Evolutionary conservation across 1,140 invertebrate species (phyloP), one percentile per base, ranked within the genome.

Genomic region (Diachasmimorpha longicaudata): DNA sequence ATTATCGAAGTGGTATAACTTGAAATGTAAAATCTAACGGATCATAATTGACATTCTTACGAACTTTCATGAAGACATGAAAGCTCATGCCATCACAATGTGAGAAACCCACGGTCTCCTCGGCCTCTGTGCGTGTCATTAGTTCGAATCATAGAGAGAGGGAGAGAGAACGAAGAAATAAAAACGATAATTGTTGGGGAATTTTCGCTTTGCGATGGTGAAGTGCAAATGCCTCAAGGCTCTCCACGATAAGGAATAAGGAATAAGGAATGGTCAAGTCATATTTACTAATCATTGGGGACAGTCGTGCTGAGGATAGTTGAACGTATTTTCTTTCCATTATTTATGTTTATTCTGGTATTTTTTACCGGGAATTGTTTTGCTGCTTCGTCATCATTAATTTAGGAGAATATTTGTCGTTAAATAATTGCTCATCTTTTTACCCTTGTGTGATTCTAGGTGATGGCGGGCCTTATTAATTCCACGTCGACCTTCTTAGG

Each of bases 391-490:
- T 23, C 21, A n/a, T 58, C 58, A 25, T 25, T 63, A 19, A 52
- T 52, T n/a, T n/a, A 52, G n/a, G n/a, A n/a, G n/a, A n/a, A n/a
- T n/a, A n/a, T n/a, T n/a, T n/a, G n/a, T n/a, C n/a, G n/a, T n/a
- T n/a, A n/a, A n/a, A n/a, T n/a, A n/a, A n/a, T n/a, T n/a, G n/a
- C n/a, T n/a, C n/a, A n/a, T n/a, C n/a, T n/a, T 46, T 46, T 46
- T n/a, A 5, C 44, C 4, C 9, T 31, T 31, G 36, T 78, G 82
- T 66, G 81, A 16, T 85, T 84, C 0, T 71, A 88, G 87, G 81
- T 81, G 81, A 91, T 92, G 91, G 87, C 90, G 77, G 78, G 74
- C 36, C 78, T 92, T 82, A 89, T 93, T 75, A 93, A 93, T 89
- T 90, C 91, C 16, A 93, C 92, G 25, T 87, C 91, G 75, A 90